Conservation (phyloP, 2,797 vertebrate genomes). For the Myotis vivesi region DNA sequence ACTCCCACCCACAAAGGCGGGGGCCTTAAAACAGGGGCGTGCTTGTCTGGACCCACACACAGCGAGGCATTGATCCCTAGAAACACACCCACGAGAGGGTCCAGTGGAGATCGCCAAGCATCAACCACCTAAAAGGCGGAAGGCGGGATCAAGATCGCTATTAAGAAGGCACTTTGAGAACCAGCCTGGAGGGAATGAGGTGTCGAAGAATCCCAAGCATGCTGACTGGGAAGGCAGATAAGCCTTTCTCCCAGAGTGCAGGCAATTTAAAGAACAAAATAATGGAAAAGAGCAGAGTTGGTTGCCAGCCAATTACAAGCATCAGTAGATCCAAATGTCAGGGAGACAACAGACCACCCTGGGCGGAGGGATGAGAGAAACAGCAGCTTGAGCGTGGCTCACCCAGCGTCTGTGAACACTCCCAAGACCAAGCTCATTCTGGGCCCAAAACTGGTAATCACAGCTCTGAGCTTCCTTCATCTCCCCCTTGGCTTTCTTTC, state of each 20-base stretch:
- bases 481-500: neutral
- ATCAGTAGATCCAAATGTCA: neutral
- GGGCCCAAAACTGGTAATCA: neutral
- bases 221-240: constrained; percentile 19
- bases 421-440: neutral
- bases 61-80: neutral
- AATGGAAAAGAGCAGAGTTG: neutral
- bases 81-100: neutral
- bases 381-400: neutral
- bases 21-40: neutral
- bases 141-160: neutral
- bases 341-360: neutral
- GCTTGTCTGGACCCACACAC: neutral
- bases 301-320: neutral
- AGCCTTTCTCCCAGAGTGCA: neutral
- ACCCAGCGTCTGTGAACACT: neutral
- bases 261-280: constrained; percentile 3
- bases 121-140: neutral
- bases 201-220: neutral
- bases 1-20: neutral
- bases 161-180: constrained; percentile 4
- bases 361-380: neutral
- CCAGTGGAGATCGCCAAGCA: neutral
- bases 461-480: neutral
- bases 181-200: neutral